phyloP scores from a whole-genome alignment of 2,888 invertebrate genomes.

The Harpagoxenus sublaevis region DNA sequence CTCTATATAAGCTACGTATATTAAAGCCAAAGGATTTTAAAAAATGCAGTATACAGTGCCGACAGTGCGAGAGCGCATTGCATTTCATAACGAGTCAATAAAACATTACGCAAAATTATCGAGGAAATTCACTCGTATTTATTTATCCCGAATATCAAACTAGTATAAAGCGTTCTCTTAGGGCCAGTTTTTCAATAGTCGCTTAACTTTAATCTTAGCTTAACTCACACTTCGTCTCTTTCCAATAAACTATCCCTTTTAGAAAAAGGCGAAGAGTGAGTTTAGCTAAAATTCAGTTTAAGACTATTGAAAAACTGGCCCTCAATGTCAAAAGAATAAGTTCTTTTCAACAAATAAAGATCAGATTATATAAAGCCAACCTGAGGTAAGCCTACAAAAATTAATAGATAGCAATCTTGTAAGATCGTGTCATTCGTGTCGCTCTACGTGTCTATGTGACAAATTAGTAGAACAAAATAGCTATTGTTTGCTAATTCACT shows the following conservation, averaged over 20 bases:
- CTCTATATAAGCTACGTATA: slow-evolving; percentile 71
- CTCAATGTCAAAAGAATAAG: background rate
- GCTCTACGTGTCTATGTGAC: background rate
- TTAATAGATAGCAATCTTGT: slow-evolving; percentile 13
- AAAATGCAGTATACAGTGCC: slow-evolving; percentile 68
- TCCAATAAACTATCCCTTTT: too few relatives aligned
- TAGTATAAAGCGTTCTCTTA: background rate
- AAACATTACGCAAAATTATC: slow-evolving; percentile 69
- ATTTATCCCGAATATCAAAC: background rate
- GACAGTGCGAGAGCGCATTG: slow-evolving; percentile 65
- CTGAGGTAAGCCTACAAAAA: background rate
- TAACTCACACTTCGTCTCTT: too few relatives aligned
- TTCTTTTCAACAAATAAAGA: background rate
- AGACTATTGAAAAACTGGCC: too few relatives aligned
- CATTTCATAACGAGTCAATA: slow-evolving; percentile 79
- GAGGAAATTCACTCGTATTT: background rate
- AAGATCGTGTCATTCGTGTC: background rate
- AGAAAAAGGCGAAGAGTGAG: too few relatives aligned
- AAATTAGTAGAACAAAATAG: slow-evolving; percentile 18
- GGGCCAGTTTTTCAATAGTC: too few relatives aligned
- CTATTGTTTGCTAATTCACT: slow-evolving; percentile 32
- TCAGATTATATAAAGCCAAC: background rate
- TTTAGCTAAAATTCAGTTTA: too few relatives aligned
- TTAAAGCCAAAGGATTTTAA: slow-evolving; percentile 75
- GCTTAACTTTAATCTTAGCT: too few relatives aligned